Base-by-base conservation (phyloP, 53 echinoderm and acorn worm species). In the Holothuria scabra region DNA sequence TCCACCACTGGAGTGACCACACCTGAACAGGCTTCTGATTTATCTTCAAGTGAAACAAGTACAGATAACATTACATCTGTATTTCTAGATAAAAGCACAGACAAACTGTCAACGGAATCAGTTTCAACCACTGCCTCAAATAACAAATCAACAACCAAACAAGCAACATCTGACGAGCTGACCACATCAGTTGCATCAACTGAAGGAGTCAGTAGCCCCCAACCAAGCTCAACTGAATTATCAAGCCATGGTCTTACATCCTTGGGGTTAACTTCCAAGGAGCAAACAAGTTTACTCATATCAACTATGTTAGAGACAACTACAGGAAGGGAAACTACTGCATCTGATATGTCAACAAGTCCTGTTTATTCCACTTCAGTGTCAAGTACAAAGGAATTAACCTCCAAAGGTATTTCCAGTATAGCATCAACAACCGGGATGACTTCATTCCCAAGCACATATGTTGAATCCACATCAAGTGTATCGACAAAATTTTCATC, bases 1-100 rank as follows among this genome's bases (percentile, higher is more conserved):
- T 63, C 19, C 30, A 63, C 64, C 30, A 63, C 64, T 8, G 12
- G 30, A 63, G 64, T 28, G 64, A 63, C 64, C 64, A 63, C 64
- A 63, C 10, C 30, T 63, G 64, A 63, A 63, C 9, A 10, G 30
- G n/a, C 64, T 8, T 63, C 30, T 63, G 64, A 25, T 63, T 7
- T 30, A 1, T 63, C 64, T 12, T 16, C 18, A 16, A 28, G 26
- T 63, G 64, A 63, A 20, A 28, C 64, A 63, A 63, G 64, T 30
- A 63, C 64, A 28, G 30, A 1, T 12, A 25, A 8, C 26, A 9
- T 28, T 16, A 8, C 64, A 13, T 28, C 64, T 4, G 30, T 25
- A 9, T 16, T 10, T 3, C 48, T 12, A 5, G 11, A 16, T 25
- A 23, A 25, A 63, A 63, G 26, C 64, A 63, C 64, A 12, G 64